Evolutionary conservation across 2,113 vertebrate genomes (phyloP).

Genomic region (Terrapene triunguis): DNA sequence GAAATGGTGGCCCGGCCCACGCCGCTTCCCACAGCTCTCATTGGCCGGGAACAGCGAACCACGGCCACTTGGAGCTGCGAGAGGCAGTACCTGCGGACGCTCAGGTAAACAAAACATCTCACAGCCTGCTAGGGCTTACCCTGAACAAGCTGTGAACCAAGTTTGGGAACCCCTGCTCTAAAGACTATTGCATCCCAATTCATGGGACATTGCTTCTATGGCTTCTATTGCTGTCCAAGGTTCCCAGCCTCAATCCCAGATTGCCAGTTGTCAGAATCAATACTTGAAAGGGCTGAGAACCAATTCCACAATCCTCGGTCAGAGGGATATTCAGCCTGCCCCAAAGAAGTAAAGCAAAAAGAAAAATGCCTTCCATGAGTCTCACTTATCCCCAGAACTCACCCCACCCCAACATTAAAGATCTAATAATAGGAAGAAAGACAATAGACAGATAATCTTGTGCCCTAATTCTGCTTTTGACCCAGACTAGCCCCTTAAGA

Average conservation of each 20-base stretch:
- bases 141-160: too few relatives aligned
- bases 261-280: not conserved
- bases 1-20: too few relatives aligned
- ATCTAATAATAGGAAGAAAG: too few relatives aligned
- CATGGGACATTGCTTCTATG: not conserved
- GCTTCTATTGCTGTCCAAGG: not conserved
- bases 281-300: not conserved
- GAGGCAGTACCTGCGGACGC: too few relatives aligned
- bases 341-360: not conserved
- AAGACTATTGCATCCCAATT: not conserved
- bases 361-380: not conserved
- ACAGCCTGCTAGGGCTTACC: too few relatives aligned
- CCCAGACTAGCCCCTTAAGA: not conserved
- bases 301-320: not conserved
- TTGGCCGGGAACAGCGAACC: too few relatives aligned
- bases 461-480: not conserved
- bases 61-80: too few relatives aligned
- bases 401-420: not conserved
- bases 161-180: too few relatives aligned
- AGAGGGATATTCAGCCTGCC: not conserved
- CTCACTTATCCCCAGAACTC: not conserved
- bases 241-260: not conserved
- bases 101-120: too few relatives aligned
- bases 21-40: too few relatives aligned
- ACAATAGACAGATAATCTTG: not conserved